Conservation (phyloP, 2,113 vertebrate species). For the Psittacula cyanocephala region DNA sequence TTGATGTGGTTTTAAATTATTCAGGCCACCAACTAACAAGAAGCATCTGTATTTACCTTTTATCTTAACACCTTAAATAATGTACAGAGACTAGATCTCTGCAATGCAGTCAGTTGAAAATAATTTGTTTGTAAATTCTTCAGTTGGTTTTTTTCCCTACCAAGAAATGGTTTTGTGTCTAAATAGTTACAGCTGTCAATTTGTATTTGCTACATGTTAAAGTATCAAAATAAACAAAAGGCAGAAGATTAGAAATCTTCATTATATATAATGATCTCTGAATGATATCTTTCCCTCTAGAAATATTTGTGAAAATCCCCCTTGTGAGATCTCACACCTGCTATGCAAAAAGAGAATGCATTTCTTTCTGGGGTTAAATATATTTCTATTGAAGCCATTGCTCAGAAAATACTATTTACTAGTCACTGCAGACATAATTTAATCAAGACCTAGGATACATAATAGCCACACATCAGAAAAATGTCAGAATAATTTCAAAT, state of each 20-base stretch:
- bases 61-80: constrained; percentile 6
- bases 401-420: neutral
- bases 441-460: constrained; percentile 34
- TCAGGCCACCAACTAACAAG: constrained; percentile 37
- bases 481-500: constrained; percentile 31
- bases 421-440: neutral
- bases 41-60: constrained; percentile 48
- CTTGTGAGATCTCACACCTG: neutral
- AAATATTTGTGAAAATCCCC: neutral
- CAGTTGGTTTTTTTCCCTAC: neutral
- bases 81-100: constrained; percentile 13
- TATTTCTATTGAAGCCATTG: neutral
- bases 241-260: neutral
- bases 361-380: constrained; percentile 5
- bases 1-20: constrained; percentile 53
- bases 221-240: neutral
- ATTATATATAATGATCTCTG: neutral
- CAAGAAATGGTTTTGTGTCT: neutral
- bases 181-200: neutral
- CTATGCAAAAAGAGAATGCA: neutral
- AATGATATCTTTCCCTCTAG: neutral
- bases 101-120: constrained; percentile 13
- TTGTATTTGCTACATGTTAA: neutral
- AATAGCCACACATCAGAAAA: neutral
- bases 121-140: neutral